Conservation (phyloP, 2,797 vertebrate species). For the Falco rusticolus region DNA sequence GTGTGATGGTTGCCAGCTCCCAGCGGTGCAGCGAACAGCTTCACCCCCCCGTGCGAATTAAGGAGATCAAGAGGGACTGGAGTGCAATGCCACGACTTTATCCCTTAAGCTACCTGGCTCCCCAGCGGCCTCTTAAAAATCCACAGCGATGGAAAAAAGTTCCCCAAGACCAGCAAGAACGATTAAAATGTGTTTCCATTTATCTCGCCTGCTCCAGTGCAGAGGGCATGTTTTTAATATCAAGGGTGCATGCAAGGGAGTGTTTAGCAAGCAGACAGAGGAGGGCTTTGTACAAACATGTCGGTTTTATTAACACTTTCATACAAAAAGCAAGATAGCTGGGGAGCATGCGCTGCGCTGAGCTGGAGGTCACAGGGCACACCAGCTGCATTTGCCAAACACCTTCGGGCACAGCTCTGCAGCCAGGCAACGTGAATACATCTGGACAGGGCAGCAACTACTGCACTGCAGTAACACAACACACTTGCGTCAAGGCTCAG, state of each 20-base stretch:
- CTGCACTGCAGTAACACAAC: not conserved
- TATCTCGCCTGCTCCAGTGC: not conserved
- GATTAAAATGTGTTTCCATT: conserved; percentile 28
- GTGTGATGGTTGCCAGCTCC: not conserved
- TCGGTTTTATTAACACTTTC: not conserved
- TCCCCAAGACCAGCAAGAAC: not conserved
- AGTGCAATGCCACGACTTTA: not conserved
- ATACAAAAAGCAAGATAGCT: not conserved
- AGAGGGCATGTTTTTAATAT: not conserved
- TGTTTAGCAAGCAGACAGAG: not conserved
- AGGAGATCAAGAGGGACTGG: not conserved
- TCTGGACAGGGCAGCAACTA: not conserved
- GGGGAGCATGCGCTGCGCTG: not conserved
- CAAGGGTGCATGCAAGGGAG: not conserved
- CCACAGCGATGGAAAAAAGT: not conserved
- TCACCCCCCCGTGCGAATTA: not conserved
- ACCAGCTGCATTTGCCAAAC: not conserved
- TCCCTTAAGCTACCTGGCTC: not conserved
- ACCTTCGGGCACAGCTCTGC: not conserved
- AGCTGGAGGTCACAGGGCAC: not conserved
- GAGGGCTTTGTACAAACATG: not conserved
- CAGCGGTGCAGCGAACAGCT: not conserved
- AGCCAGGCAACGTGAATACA: not conserved
- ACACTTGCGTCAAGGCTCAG: not conserved
- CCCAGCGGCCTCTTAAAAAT: not conserved